Base-by-base conservation (phyloP, 2,888 invertebrate species). In the Boloria selene region DNA sequence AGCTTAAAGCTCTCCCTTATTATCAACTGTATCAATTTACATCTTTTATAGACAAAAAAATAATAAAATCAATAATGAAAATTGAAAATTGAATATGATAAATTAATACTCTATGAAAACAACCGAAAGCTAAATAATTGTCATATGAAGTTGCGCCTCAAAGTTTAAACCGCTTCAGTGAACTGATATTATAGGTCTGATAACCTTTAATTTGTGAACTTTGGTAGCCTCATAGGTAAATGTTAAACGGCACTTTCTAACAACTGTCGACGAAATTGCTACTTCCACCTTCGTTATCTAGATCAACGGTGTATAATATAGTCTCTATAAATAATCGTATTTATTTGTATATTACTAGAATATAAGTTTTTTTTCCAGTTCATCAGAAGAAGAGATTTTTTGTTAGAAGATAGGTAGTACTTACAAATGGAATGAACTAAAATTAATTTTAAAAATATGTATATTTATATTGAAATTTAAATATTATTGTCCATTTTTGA, bases 121-220 rank as follows among this genome's bases (percentile, higher is more conserved):
- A 18, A 16, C 13, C n/a, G 22, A 51, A 56, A 56, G 51, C 14
- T 56, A 50, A 44, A n/a, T n/a, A n/a, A 56, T 50, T 50, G 26
- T 17, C 56, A 44, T 64, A 50, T 56, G 44, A 56, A 65, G 61
- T 61, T 69, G 49, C 64, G 64, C 61, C 64, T 61, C 38, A 17
- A 67, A 61, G 61, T 61, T 49, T 18, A 55, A 69, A 42, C 17
- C 17, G 64, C 53, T 51, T 54, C 64, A 60, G 31, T 55, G 26
- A 63, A 64, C 58, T 55, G 60, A 62, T 61, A 67, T 64, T 62
- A 64, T 50, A 62, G 55, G 67, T 65, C 49, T 62, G 64, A 67
- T 64, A 69, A 69, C 62, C 69, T 65, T 67, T 64, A 61, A 54
- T 59, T 53, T 62, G 59, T 62, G 64, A 67, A 69, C 64, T 69